Percentiles rank a stretch among this genome's conserved stretches.
phyloP scores from a whole-genome alignment of 2,797 vertebrate genomes.

The Zalophus californianus region DNA sequence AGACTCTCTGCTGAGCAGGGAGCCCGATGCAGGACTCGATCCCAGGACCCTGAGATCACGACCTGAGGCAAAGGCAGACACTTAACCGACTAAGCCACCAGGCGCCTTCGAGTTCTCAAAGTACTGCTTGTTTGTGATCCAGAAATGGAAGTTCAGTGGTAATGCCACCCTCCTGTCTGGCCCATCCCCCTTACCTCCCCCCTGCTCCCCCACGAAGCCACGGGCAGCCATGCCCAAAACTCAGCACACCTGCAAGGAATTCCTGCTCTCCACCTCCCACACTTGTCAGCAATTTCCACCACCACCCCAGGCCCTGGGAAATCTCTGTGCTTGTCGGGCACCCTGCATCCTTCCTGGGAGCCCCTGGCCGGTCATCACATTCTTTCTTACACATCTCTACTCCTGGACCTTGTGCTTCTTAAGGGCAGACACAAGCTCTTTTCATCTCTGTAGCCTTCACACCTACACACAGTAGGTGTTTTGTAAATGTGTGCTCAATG shows the following conservation, averaged over 20 bases:
- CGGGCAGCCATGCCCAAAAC: neutral
- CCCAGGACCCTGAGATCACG: neutral
- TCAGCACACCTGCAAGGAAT: neutral
- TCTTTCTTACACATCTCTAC: neutral
- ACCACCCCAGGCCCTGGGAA: neutral
- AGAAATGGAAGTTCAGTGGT: neutral
- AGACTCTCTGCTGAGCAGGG: neutral
- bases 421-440: neutral
- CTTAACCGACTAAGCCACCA: neutral
- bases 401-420: neutral
- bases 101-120: neutral
- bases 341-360: neutral
- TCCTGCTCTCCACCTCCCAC: neutral
- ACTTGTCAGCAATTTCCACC: neutral
- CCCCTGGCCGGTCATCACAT: too few relatives aligned
- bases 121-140: neutral
- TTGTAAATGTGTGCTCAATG: neutral
- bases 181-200: neutral
- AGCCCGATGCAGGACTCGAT: neutral
- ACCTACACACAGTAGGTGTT: neutral
- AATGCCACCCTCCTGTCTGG: fast-evolving
- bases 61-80: neutral
- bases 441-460: neutral
- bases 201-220: fast-evolving
- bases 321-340: neutral